phyloP scores from a whole-genome alignment of 2,888 invertebrate genomes.

The Lacanobia oleracea region DNA sequence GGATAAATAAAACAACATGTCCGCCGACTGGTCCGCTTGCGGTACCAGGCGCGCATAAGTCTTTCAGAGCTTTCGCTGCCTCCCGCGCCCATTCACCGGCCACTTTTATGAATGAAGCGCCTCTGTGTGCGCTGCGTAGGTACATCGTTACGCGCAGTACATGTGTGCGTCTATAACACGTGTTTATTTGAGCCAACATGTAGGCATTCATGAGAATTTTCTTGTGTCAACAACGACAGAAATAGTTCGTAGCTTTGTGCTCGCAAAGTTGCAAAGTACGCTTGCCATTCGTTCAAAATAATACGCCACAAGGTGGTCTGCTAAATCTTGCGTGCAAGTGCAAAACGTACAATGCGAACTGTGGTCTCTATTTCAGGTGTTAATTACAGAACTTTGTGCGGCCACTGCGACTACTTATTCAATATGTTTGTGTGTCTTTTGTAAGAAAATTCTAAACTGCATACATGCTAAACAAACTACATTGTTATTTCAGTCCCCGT shows the following conservation, averaged over 20 bases:
- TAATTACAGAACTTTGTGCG: constrained; percentile 37
- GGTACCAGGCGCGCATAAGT: constrained; percentile 85
- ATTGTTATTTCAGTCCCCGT: constrained; percentile 3
- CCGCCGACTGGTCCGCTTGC: constrained; percentile 81
- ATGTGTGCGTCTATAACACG: constrained; percentile 79
- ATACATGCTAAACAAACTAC: not conserved
- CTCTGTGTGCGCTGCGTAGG: constrained; percentile 75
- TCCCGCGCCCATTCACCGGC: constrained; percentile 77
- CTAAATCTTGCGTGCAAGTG: constrained; percentile 41
- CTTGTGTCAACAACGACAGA: constrained; percentile 88
- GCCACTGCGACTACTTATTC: constrained; percentile 1
- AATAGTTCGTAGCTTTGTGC: constrained; percentile 87
- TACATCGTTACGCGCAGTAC: constrained; percentile 62
- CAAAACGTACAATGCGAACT: constrained; percentile 49
- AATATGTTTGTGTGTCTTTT: not conserved
- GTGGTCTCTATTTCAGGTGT: constrained; percentile 51
- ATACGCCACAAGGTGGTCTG: constrained; percentile 46
- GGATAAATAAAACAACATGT: constrained; percentile 84
- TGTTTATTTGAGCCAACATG: constrained; percentile 86
- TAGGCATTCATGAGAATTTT: constrained; percentile 90
- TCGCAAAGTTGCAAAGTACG: constrained; percentile 80
- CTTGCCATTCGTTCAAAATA: constrained; percentile 61
- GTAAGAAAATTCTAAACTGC: not conserved
- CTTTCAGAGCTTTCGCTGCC: constrained; percentile 80
- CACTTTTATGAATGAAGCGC: constrained; percentile 79